Evolutionary conservation across 2,113 vertebrate genomes (phyloP).

Genomic region (human (Homo sapiens)): GRCh38 chr2:167264501-167265000

Average conservation of each 20-base stretch:
- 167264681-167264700: neutral
- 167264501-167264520: neutral
- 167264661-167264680: neutral
- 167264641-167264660: neutral
- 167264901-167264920: neutral
- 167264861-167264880: neutral
- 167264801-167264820: neutral
- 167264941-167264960: neutral
- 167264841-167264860: neutral
- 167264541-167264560: neutral
- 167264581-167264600: constrained; percentile 49
- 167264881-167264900: neutral
- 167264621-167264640: neutral
- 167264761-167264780: neutral
- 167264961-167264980: neutral
- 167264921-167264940: neutral
- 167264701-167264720: neutral
- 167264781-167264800: neutral
- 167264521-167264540: neutral
- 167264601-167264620: neutral
- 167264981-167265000: neutral
- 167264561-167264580: constrained; percentile 28
- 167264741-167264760: neutral
- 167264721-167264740: neutral
- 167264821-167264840: neutral